Evolutionary conservation across 1,140 invertebrate species (phyloP), one percentile per base, ranked within the genome.

Genomic region (Nasonia giraulti): DNA sequence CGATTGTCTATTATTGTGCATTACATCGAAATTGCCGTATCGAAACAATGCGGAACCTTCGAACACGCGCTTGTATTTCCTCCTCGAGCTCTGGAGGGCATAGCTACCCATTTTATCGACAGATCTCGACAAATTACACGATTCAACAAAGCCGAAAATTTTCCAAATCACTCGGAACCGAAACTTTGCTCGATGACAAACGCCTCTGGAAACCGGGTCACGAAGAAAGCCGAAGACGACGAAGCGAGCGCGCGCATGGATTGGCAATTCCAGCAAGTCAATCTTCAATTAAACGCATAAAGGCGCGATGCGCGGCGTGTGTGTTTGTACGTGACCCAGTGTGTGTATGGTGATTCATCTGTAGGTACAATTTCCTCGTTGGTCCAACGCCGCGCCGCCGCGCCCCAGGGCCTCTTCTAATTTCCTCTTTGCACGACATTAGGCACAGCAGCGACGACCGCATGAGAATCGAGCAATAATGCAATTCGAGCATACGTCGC

Each of bases 391-490:
- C 55, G 55, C 14, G 78, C 0, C 68, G 23, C n/a, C 79, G 31
- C 27, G 71, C 50, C 50, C 33, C n/a, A 20, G 47, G 40, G 23
- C 33, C 50, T 71, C 62, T 47, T 62, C 73, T 66, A 23, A 44
- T 44, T 82, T 82, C 50, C 55, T 68, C 73, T 27, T 76, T 50
- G 69, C 23, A 66, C 69, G 5, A 40, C 27, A 37, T 74, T 73
- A 81, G n/a, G n/a, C 40, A 27, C 71, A 20, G 8, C 17, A 4
- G 27, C 33, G 8, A 23, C 62, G 62, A 12, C 14, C 47, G 33
- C 33, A 75, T 44, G 81, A 76, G 23, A 50, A 78, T 50, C 82
- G 83, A 33, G 83, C 83, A 84, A 84, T 84, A 77, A 80, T 84
- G 68, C 77, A 84, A 84, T 84, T 83, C 76, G 82, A 50, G 37